Evolutionary conservation across 2,797 vertebrate genomes (phyloP), one percentile per base, ranked within the genome.

Genomic region (Gadopsis marmoratus): DNA sequence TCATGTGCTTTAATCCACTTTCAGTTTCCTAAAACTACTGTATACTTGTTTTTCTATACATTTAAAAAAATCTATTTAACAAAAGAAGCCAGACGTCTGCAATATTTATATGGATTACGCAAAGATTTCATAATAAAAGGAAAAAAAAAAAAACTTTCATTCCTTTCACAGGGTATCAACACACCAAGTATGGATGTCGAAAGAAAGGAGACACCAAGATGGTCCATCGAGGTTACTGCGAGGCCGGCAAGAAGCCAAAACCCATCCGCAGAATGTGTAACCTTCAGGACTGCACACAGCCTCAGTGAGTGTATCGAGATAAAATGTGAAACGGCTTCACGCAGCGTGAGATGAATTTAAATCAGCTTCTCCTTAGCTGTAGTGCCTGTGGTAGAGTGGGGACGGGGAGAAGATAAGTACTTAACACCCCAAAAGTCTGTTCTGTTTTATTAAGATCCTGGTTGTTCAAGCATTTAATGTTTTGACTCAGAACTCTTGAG

Each of bases 241-340:
- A 99, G n/a, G 91, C 95, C 85, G 96, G 86, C 88, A 99, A 97
- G 84, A 99, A 98, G 81, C 98, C 98, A 0, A 99, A 99, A 86
- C 97, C 98, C 31, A 99, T 99, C 75, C 96, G 97, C 1, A 95
- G 98, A 55, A 98, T 98, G 96, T 99, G 98, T 76, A 98, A 97
- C 82, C 95, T 98, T 1, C 98, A 99, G 61, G 97, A 99, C 62
- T 99, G 98, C 85, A 97, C 96, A 0, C 96, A 97, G 83, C 97
- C 98, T 0, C 96, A 97, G 98, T 99, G 92, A 98, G 98, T 94
- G 29, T 71, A n/a, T 62, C 43, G 63, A 70, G 43, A 63, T 23
- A 55, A 29, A 29, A 61, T 21, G n/a, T 61, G 23, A 4, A 58
- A 19, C 68, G 48, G 54, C 43, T 33, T 69, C 13, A 41, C 0